These are phyloP conservation scores for Dendrocincla fuliginosa DNA, from an alignment of 2,797 vertebrate species.

Conservation along the genomic window DNA sequence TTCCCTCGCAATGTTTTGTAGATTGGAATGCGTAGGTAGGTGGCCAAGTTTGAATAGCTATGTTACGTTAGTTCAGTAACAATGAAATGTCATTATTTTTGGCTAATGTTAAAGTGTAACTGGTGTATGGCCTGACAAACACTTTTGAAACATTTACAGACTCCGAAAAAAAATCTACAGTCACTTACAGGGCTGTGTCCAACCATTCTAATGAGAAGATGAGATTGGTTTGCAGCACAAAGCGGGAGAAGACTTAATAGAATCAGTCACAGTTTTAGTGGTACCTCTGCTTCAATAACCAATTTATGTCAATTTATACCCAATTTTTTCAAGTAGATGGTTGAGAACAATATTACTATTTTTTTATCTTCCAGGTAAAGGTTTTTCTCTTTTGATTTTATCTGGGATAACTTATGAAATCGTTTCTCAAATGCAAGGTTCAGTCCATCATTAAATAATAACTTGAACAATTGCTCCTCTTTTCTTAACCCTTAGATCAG, in stretches of 20 bases:
- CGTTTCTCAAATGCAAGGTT: neutral
- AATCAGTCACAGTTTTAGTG: neutral
- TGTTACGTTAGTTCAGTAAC: neutral
- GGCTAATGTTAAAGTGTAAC: neutral
- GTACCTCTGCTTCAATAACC: neutral
- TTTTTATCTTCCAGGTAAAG: neutral
- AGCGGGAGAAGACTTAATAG: neutral
- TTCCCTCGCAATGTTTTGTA: neutral
- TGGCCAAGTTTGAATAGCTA: neutral
- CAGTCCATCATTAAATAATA: neutral
- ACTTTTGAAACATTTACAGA: neutral
- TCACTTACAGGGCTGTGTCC: neutral
- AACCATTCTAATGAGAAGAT: neutral
- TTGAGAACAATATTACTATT: neutral
- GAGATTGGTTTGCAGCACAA: neutral
- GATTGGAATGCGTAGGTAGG: neutral
- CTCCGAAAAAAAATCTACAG: neutral
- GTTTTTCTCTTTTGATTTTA: neutral
- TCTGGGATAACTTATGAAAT: neutral
- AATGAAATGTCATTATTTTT: neutral
- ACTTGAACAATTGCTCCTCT: neutral
- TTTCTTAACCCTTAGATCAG: neutral
- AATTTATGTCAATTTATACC: neutral
- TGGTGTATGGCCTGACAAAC: neutral
- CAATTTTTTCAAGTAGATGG: constrained; percentile 8